Evolutionary conservation across 2,888 invertebrate genomes (phyloP), one percentile per base, ranked within the genome.

Genomic region (Nomada ruficornis): DNA sequence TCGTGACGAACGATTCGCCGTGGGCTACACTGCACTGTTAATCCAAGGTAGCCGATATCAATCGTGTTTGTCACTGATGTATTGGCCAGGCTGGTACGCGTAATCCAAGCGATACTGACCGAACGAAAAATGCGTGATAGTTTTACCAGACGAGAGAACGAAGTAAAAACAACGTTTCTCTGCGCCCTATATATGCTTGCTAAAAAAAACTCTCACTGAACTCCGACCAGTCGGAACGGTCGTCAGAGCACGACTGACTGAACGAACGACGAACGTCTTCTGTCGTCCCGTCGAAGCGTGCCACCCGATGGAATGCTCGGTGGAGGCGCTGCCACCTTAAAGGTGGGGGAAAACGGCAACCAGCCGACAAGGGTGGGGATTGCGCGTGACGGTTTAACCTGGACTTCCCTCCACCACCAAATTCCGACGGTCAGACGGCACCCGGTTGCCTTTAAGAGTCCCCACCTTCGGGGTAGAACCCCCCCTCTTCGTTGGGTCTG

Each of bases 341-440:
- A 73, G 74, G 88, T 81, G 83, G 90, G 80, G 88, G 87, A 57
- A 78, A 83, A 63, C 78, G 79, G 78, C 82, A 83, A 78, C 77
- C 77, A 83, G 36, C 78, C 75, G 60, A 23, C 60, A 42, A 50
- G 44, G 85, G 92, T 88, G 89, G 91, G 91, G 89, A 85, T 87
- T 90, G 91, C 93, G 93, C 93, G 93, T 92, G 93, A 93, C 92
- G 92, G 89, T 92, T 89, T 86, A 90, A 90, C 91, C 91, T 90
- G 91, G 90, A 89, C 90, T 90, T 91, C 89, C 90, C 89, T 91
- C 91, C 91, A 88, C 91, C 88, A 82, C 82, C 86, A 88, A 91
- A 93, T 93, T 92, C 93, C 93, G 88, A 90, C 89, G 90, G 88
- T 89, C 90, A 88, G 85, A 88, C 88, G 88, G 89, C 89, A 89